phyloP scores from a whole-genome alignment of 2,113 vertebrate genomes.

The Periophthalmus modestus region DNA sequence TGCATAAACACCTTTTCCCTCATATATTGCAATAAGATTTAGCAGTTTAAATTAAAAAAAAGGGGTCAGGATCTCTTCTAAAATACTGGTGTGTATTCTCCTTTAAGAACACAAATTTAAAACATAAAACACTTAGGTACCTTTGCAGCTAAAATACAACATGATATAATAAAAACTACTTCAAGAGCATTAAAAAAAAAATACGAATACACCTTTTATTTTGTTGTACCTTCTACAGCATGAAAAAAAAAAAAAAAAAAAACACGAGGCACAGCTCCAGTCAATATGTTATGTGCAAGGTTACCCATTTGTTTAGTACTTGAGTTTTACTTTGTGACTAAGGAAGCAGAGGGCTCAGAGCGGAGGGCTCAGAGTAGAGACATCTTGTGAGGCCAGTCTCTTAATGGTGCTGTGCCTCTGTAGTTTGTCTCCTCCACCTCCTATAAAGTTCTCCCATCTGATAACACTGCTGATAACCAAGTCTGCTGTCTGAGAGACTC shows the following conservation, averaged over 20 bases:
- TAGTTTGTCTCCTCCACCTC: conserved; percentile 29
- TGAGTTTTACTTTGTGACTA: conserved; percentile 42
- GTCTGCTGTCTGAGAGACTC: conserved; percentile 9
- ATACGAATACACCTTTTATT: background rate
- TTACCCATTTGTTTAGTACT: background rate
- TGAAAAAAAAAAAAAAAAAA: background rate
- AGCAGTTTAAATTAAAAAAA: no score
- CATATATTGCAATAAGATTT: no score
- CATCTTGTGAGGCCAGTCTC: conserved; percentile 11
- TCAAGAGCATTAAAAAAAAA: no score
- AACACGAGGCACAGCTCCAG: background rate
- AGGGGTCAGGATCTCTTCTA: no score
- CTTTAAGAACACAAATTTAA: no score
- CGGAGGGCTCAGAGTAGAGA: conserved; percentile 22
- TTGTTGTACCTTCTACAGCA: background rate
- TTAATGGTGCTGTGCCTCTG: conserved; percentile 54
- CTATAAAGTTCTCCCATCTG: conserved; percentile 38
- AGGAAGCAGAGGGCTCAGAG: conserved; percentile 20
- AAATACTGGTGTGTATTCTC: no score
- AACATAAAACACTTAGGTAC: no score
- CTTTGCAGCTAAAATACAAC: no score
- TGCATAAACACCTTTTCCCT: background rate
- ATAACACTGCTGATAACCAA: conserved; percentile 47
- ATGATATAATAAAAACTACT: no score
- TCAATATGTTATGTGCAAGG: background rate